Evolutionary conservation across 92 coral and sea anemone species (phyloP).

Genomic region (Palythoa heliodiscus): DNA sequence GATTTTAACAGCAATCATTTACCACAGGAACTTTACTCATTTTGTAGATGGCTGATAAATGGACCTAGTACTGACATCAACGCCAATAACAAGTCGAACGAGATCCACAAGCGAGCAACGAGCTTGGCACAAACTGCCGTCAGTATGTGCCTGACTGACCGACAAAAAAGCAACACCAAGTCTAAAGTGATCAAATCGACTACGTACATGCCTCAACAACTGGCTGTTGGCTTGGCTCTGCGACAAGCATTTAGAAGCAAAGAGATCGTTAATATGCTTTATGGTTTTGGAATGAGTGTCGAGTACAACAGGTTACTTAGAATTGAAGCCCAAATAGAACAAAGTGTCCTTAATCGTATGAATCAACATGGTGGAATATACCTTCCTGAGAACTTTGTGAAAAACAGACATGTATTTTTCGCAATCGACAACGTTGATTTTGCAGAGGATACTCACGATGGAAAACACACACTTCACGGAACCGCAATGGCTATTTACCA

Average conservation of each 20-base stretch:
- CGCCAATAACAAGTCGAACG: slow-evolving; percentile 27
- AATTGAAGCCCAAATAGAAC: slow-evolving; percentile 47
- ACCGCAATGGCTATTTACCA: slow-evolving; percentile 67
- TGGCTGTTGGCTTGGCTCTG: slow-evolving; percentile 55
- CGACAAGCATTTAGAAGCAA: slow-evolving; percentile 60
- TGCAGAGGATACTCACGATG: slow-evolving; percentile 61
- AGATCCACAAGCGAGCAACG: slow-evolving; percentile 47
- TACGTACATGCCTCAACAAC: slow-evolving; percentile 59
- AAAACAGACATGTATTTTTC: slow-evolving; percentile 55
- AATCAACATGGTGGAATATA: slow-evolving; percentile 52
- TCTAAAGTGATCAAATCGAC: slow-evolving; percentile 23
- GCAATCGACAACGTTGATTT: slow-evolving; percentile 63
- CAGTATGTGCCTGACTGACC: slow-evolving; percentile 58
- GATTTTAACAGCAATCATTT: slow-evolving; percentile 1
- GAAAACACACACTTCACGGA: slow-evolving; percentile 51
- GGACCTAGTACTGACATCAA: slow-evolving; percentile 42
- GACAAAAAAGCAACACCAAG: slow-evolving; percentile 47
- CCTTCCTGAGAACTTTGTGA: slow-evolving; percentile 54
- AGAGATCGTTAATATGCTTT: slow-evolving; percentile 53
- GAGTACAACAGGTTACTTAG: slow-evolving; percentile 48
- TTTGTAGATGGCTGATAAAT: slow-evolving; percentile 27
- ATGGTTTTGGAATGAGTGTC: slow-evolving; percentile 60
- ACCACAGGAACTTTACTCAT: slow-evolving; percentile 56
- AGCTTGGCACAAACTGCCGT: slow-evolving; percentile 51
- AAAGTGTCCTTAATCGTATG: slow-evolving; percentile 53